Evolutionary conservation across 2,113 vertebrate species (phyloP).

Genomic region (Vidua chalybeata): DNA sequence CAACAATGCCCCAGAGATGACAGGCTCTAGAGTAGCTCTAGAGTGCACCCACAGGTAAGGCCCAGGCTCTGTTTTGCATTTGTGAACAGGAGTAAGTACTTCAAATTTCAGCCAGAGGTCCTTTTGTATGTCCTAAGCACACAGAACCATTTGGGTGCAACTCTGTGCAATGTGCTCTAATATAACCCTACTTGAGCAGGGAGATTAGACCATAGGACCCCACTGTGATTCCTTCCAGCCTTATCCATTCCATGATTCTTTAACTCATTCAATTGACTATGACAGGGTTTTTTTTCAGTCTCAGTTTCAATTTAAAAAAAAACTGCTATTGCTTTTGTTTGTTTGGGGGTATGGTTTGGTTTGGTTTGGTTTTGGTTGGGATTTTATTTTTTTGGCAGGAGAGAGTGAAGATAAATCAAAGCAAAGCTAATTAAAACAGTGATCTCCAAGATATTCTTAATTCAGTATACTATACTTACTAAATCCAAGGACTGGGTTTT

Average conservation of each 20-base stretch:
- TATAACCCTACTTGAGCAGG: not conserved
- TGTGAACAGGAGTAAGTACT: not conserved
- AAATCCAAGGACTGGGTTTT: not conserved
- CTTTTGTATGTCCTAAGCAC: not conserved
- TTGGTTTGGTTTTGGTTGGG: not conserved
- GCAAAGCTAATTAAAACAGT: not conserved
- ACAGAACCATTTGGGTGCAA: not conserved
- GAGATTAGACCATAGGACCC: not conserved
- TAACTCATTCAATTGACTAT: not conserved
- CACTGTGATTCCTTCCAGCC: not conserved
- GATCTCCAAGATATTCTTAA: not conserved
- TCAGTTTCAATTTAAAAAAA: not conserved
- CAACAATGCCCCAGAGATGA: not conserved
- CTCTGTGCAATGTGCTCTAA: not conserved
- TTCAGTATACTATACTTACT: not conserved
- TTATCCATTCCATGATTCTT: not conserved
- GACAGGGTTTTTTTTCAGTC: fast-evolving
- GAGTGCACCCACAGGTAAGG: not conserved
- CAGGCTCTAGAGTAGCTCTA: not conserved
- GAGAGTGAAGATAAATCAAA: not conserved
- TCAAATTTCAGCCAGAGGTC: not conserved
- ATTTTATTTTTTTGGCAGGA: not conserved
- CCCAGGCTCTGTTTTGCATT: not conserved
- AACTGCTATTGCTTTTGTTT: fast-evolving
- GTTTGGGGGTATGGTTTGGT: not conserved